Conservation (phyloP, 1,140 invertebrate genomes). For the Drosophila repleta region DNA sequence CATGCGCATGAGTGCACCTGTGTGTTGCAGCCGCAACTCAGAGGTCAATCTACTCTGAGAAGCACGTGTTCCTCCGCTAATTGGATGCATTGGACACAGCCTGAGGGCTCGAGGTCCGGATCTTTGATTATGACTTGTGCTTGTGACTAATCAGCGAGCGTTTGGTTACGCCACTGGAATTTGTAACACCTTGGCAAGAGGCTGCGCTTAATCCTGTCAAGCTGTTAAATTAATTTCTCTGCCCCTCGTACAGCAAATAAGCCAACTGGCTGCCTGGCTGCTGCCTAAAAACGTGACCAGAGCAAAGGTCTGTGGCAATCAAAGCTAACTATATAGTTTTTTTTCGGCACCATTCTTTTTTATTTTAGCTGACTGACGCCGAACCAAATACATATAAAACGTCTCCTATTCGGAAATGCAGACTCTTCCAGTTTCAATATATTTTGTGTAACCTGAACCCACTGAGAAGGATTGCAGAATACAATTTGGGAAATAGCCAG, state of each 20-base stretch:
- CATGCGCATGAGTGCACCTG: conserved; percentile 48
- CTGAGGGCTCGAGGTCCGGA: conserved; percentile 13
- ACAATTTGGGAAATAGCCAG: no score
- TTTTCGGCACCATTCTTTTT: no score
- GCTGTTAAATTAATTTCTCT: conserved; percentile 79
- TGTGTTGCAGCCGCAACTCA: conserved; percentile 9
- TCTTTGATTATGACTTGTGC: conserved; percentile 61
- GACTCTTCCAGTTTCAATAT: no score
- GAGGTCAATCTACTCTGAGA: conserved; percentile 41
- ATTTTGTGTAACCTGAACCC: no score
- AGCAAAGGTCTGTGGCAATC: conserved; percentile 12
- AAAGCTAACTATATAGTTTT: neutral
- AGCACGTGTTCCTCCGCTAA: conserved; percentile 46
- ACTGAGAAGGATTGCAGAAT: no score
- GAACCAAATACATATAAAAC: no score
- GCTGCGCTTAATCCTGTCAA: conserved; percentile 70
- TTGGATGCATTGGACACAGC: conserved; percentile 46
- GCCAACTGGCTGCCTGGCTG: conserved; percentile 1
- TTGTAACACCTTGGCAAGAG: conserved; percentile 36
- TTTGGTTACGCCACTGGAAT: conserved; percentile 53
- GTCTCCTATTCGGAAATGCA: no score
- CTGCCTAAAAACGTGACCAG: conserved; percentile 40
- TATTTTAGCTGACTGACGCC: no score
- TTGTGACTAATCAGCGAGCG: conserved; percentile 68
- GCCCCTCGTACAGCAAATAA: conserved; percentile 40